phyloP scores from a whole-genome alignment of 2,113 vertebrate species.

The Seriola quinqueradiata region DNA sequence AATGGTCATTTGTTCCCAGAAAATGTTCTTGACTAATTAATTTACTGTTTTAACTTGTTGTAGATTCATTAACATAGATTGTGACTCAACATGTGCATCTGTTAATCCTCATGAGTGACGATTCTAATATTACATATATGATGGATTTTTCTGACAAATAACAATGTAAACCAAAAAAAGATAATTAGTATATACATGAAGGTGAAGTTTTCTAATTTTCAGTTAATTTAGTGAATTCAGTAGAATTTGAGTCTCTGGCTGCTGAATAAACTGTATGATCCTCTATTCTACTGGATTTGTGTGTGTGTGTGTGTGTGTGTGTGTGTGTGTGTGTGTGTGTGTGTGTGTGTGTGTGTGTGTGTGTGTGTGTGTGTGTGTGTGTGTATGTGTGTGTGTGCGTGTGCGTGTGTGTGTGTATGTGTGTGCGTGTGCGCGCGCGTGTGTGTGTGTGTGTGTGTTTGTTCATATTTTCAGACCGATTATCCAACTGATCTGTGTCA shows the following conservation, averaged over 20 bases:
- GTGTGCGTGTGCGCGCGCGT: neutral
- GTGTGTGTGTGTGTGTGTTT: slow-evolving; percentile 29
- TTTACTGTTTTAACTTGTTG: too few species aligned
- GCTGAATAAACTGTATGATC: slow-evolving; percentile 7
- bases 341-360: slow-evolving; percentile 30
- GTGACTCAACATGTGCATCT: too few species aligned
- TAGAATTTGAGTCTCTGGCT: neutral
- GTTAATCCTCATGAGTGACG: too few species aligned
- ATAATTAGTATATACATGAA: neutral
- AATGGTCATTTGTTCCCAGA: too few species aligned
- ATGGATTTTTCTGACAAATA: too few species aligned
- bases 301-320: slow-evolving; percentile 30
- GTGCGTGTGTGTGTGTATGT: slow-evolving; percentile 29
- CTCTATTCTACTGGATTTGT: slow-evolving; percentile 16
- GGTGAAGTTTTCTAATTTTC: neutral
- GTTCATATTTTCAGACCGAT: slow-evolving; percentile 41
- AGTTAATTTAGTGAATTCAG: neutral
- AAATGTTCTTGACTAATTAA: too few species aligned
- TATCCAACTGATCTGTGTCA: slow-evolving; percentile 55
- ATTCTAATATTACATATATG: too few species aligned
- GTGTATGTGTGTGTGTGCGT: slow-evolving; percentile 27
- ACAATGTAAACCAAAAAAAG: too few species aligned
- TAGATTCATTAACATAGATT: too few species aligned
- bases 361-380: slow-evolving; percentile 29
- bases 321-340: slow-evolving; percentile 27